phyloP scores from a whole-genome alignment of 2,888 invertebrate genomes.

The Auanema sp. region DNA sequence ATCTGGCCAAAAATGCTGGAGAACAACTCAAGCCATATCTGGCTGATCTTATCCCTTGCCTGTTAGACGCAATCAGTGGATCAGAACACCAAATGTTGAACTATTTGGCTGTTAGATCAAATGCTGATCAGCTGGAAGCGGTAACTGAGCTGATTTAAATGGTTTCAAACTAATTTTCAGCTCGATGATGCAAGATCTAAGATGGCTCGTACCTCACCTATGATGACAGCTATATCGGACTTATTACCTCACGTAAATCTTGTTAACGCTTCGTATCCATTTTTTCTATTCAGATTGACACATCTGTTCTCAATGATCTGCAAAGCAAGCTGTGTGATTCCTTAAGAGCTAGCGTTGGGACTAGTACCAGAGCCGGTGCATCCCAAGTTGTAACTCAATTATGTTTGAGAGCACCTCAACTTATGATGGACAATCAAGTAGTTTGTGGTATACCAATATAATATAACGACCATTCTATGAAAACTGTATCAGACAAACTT shows the following conservation, averaged over 20 bases:
- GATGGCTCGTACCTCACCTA: slow-evolving; percentile 81
- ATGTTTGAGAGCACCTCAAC: slow-evolving; percentile 42
- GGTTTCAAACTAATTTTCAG: slow-evolving; percentile 42
- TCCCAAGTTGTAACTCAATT: slow-evolving; percentile 43
- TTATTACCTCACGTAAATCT: slow-evolving; percentile 38
- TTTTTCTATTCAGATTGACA: slow-evolving; percentile 34
- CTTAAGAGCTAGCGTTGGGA: slow-evolving; percentile 39
- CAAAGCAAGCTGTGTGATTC: slow-evolving; percentile 34
- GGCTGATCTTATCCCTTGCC: slow-evolving; percentile 78
- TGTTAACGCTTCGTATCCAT: no score
- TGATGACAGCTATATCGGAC: slow-evolving; percentile 65
- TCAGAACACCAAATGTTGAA: slow-evolving; percentile 79
- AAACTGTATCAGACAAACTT: slow-evolving; percentile 25
- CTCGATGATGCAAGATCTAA: slow-evolving; percentile 79
- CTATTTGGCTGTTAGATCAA: slow-evolving; percentile 77
- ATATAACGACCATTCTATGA: no score
- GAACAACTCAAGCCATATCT: slow-evolving; percentile 81
- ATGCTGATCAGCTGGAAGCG: slow-evolving; percentile 75
- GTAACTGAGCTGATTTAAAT: slow-evolving; percentile 66
- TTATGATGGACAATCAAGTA: slow-evolving; percentile 28
- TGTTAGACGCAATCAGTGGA: slow-evolving; percentile 77
- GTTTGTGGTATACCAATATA: slow-evolving; percentile 26
- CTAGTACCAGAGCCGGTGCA: slow-evolving; percentile 39
- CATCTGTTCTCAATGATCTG: slow-evolving; percentile 23
- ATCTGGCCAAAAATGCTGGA: slow-evolving; percentile 78